These are phyloP conservation scores for Trisateles emortualis DNA, from an alignment of 2,888 invertebrate genomes.

Conservation along the genomic window DNA sequence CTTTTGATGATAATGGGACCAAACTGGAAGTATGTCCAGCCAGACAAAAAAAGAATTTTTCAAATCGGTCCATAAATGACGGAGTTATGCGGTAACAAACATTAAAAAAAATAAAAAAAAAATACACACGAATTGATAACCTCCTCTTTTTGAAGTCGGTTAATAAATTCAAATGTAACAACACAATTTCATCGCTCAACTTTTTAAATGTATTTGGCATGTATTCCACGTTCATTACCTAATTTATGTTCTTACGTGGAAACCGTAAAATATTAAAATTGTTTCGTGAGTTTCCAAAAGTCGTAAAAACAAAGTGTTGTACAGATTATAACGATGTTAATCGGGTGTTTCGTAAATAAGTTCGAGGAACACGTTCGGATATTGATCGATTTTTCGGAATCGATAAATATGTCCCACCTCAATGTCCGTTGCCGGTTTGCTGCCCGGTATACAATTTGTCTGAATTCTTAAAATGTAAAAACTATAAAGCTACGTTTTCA, in stretches of 20 bases:
- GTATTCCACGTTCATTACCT: conserved; percentile 38
- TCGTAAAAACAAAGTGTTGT: conserved; percentile 39
- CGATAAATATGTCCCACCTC: conserved; percentile 30
- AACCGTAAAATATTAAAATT: conserved; percentile 32
- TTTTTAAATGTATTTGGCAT: conserved; percentile 46
- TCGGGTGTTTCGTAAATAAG: conserved; percentile 21
- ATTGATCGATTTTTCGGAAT: conserved; percentile 40
- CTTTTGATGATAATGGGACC: too few relatives aligned
- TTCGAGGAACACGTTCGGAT: conserved; percentile 30
- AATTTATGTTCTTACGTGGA: conserved; percentile 38
- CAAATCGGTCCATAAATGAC: too few relatives aligned
- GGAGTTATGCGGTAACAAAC: too few relatives aligned
- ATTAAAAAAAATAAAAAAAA: too few relatives aligned
- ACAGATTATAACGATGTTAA: conserved; percentile 35
- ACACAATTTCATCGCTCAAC: conserved; percentile 38
- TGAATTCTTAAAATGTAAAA: too few relatives aligned
- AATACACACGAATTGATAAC: too few relatives aligned
- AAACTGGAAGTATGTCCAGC: too few relatives aligned
- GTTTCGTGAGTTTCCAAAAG: conserved; percentile 33
- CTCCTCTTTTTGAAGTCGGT: too few relatives aligned
- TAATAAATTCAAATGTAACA: too few relatives aligned
- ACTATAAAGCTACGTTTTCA: too few relatives aligned
- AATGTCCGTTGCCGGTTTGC: background rate
- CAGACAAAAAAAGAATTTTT: too few relatives aligned
- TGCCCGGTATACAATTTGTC: background rate